These are phyloP conservation scores for Habroteleia sp. DNA, from an alignment of 2,888 invertebrate genomes.

Conservation along the genomic window DNA sequence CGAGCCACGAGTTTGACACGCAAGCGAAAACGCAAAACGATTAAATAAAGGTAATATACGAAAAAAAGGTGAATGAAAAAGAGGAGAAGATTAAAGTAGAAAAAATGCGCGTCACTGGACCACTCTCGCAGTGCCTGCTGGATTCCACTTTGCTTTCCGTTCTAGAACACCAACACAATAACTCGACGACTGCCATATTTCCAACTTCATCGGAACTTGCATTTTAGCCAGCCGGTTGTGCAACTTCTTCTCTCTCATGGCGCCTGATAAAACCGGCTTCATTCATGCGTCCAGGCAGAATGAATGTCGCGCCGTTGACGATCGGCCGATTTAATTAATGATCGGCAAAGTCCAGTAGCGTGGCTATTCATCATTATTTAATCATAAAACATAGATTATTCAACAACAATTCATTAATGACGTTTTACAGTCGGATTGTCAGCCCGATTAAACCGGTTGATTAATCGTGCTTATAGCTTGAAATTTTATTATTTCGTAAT, in stretches of 20 bases:
- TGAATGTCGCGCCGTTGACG: conserved; percentile 61
- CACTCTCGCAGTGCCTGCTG: conserved; percentile 45
- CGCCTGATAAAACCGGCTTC: conserved; percentile 67
- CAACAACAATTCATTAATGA: conserved; percentile 58
- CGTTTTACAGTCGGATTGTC: conserved; percentile 32
- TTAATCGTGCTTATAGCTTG: conserved; percentile 23
- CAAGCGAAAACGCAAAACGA: conserved; percentile 42
- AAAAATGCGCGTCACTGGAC: conserved; percentile 60
- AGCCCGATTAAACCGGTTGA: conserved; percentile 26
- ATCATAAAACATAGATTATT: conserved; percentile 60
- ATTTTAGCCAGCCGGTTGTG: conserved; percentile 62
- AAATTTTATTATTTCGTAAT: conserved; percentile 26
- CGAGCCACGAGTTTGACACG: conserved; percentile 58
- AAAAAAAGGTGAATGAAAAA: conserved; percentile 17
- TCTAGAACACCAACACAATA: conserved; percentile 60
- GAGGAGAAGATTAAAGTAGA: conserved; percentile 21
- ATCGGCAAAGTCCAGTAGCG: conserved; percentile 63
- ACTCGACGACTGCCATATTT: conserved; percentile 58
- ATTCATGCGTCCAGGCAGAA: conserved; percentile 62
- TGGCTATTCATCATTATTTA: conserved; percentile 61
- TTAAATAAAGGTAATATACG: conserved; percentile 4
- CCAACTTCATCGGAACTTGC: conserved; percentile 56
- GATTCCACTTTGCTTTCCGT: conserved; percentile 58
- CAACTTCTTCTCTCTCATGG: conserved; percentile 63
- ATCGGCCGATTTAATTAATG: conserved; percentile 61